These are phyloP conservation scores for Drosophila ustulata DNA, from an alignment of 2,888 invertebrate genomes.

Conservation along the genomic window DNA sequence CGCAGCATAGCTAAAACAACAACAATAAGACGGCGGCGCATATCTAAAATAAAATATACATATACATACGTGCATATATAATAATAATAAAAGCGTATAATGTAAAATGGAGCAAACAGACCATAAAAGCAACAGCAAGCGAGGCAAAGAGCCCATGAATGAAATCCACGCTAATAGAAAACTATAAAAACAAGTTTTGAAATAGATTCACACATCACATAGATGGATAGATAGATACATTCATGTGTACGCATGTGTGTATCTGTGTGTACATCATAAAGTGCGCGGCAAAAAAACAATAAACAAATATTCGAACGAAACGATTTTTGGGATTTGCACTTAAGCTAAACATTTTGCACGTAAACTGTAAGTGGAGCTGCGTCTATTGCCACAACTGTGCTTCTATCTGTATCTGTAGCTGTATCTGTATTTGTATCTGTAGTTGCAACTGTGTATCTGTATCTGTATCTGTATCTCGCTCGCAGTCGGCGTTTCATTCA, in stretches of 20 bases:
- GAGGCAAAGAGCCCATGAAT: slow-evolving; percentile 56
- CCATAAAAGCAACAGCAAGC: slow-evolving; percentile 56
- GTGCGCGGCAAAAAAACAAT: neutral
- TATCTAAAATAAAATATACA: slow-evolving; percentile 17
- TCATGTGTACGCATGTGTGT: neutral
- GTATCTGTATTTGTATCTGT: slow-evolving; percentile 17
- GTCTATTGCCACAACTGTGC: slow-evolving; percentile 12
- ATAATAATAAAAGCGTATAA: slow-evolving; percentile 53
- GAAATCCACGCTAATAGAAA: slow-evolving; percentile 61
- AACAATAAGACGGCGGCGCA: slow-evolving; percentile 9
- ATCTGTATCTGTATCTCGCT: slow-evolving; percentile 33
- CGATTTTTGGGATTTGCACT: slow-evolving; percentile 46
- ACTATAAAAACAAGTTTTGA: slow-evolving; percentile 48
- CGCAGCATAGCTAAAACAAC: slow-evolving; percentile 18
- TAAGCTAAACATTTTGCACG: slow-evolving; percentile 62
- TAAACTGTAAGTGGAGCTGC: slow-evolving; percentile 60
- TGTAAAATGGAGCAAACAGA: slow-evolving; percentile 74
- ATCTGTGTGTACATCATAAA: slow-evolving; percentile 17
- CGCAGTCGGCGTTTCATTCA: slow-evolving; percentile 76
- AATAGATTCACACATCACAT: slow-evolving; percentile 39
- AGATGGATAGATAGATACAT: slow-evolving; percentile 1
- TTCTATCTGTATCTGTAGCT: slow-evolving; percentile 23
- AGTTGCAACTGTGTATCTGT: slow-evolving; percentile 34
- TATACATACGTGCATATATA: neutral
- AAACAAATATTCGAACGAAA: slow-evolving; percentile 8